Evolutionary conservation across 2,888 invertebrate genomes (phyloP).

Genomic region (Laspeyria flexula): DNA sequence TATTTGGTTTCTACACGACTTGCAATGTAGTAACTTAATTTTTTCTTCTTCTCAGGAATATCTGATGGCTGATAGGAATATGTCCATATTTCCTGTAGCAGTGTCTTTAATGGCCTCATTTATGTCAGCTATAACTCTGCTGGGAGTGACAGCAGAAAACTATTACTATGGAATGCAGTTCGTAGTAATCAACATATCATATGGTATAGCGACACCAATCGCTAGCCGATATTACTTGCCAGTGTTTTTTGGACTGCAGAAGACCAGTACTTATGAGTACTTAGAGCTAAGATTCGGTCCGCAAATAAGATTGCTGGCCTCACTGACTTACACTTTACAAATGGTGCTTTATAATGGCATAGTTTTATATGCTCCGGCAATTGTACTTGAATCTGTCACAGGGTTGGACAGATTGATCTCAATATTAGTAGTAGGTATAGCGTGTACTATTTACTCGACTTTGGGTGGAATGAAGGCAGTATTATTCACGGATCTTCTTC

Average conservation of each 20-base stretch:
- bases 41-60: slow-evolving; percentile 89
- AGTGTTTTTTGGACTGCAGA: slow-evolving; percentile 93
- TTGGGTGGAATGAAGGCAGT: slow-evolving; percentile 97
- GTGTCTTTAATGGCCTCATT: slow-evolving; percentile 97
- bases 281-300: slow-evolving; percentile 94
- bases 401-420: slow-evolving; percentile 91
- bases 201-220: slow-evolving; percentile 91
- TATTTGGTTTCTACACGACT: too few relatives aligned
- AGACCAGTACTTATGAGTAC: slow-evolving; percentile 97
- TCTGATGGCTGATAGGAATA: slow-evolving; percentile 92
- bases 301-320: slow-evolving; percentile 90
- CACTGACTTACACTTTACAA: slow-evolving; percentile 94
- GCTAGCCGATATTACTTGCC: slow-evolving; percentile 92
- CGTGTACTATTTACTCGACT: slow-evolving; percentile 94
- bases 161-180: slow-evolving; percentile 94
- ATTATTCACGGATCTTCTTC: slow-evolving; percentile 94
- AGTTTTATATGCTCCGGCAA: slow-evolving; percentile 96
- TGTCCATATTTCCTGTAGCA: slow-evolving; percentile 93
- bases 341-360: slow-evolving; percentile 96
- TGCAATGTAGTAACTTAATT: too few relatives aligned
- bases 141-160: slow-evolving; percentile 96
- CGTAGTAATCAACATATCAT: slow-evolving; percentile 91
- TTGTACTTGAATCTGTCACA: slow-evolving; percentile 95
- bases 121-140: slow-evolving; percentile 95
- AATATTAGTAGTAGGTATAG: slow-evolving; percentile 90